A percentile compares a stretch with the other conserved stretches of the same genome.
Evolutionary conservation across 64 coral and sea anemone species (phyloP).

Genomic region (Dendrophyllia cribrosa): DNA sequence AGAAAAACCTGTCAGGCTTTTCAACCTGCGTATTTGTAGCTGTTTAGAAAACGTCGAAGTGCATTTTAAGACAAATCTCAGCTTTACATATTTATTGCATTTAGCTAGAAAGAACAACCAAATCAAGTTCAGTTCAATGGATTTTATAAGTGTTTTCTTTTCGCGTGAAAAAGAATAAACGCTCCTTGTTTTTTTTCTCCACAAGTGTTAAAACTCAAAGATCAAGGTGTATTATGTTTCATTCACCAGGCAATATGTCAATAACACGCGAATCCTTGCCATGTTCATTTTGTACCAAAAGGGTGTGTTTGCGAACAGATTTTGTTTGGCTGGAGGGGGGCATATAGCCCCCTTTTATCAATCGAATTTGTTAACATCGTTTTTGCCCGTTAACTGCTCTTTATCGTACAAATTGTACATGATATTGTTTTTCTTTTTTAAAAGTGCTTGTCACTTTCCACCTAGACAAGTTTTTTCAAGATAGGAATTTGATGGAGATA

Average conservation of each 20-base stretch:
- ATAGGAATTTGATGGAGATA: slow-evolving; percentile 33
- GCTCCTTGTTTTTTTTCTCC: neutral
- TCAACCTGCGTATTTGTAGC: neutral
- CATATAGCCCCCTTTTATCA: too few species aligned
- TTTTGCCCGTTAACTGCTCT: too few species aligned
- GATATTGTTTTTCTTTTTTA: too few species aligned
- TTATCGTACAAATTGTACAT: too few species aligned
- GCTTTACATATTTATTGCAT: neutral
- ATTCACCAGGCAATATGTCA: neutral
- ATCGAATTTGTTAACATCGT: too few species aligned
- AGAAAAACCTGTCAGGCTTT: slow-evolving; percentile 22
- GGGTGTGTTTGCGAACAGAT: too few species aligned
- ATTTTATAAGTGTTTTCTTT: neutral
- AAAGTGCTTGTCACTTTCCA: neutral
- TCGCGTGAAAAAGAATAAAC: neutral
- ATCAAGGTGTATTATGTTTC: neutral
- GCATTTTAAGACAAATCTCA: neutral
- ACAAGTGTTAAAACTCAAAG: neutral
- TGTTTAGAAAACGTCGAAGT: neutral
- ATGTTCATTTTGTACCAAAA: neutral
- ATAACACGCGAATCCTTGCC: neutral
- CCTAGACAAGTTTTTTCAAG: neutral
- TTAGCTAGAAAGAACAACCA: too few species aligned
- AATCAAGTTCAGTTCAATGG: too few species aligned
- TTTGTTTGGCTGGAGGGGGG: too few species aligned